A percentile compares a stretch with the other conserved stretches of the same genome.
Evolutionary conservation across 1,140 invertebrate genomes (phyloP).

Genomic region (Drosophila jambulina): DNA sequence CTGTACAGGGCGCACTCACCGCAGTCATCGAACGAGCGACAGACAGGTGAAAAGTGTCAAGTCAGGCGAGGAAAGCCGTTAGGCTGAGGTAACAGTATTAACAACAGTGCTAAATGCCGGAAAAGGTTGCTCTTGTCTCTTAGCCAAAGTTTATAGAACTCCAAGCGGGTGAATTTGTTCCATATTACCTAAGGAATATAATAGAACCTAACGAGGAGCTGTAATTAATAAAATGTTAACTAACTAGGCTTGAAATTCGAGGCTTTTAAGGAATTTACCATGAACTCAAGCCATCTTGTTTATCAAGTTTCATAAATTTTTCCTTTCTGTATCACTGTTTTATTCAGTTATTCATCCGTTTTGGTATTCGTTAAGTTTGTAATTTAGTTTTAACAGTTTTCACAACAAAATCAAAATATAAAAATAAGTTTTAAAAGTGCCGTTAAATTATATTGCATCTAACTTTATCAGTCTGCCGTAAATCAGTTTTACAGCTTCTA

Average conservation of each 20-base stretch:
- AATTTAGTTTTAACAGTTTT: neutral
- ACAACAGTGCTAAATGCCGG: constrained; percentile 58
- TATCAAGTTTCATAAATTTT: neutral
- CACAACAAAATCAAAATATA: neutral
- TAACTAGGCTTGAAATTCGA: neutral
- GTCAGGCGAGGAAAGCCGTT: constrained; percentile 62
- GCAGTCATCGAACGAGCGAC: constrained; percentile 31
- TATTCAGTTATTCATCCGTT: neutral
- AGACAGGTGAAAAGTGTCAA: constrained; percentile 54
- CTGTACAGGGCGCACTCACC: constrained; percentile 17
- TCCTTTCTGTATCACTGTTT: neutral
- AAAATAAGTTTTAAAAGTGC: neutral
- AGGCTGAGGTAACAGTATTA: constrained; percentile 66
- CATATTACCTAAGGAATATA: neutral
- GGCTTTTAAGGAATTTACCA: neutral
- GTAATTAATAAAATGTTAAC: neutral
- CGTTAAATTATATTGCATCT: constrained; percentile 7
- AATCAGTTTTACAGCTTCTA: neutral
- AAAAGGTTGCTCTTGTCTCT: constrained; percentile 14
- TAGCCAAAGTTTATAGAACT: constrained; percentile 1
- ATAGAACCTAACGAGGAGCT: neutral
- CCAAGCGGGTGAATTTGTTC: constrained; percentile 11
- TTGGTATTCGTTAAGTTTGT: neutral
- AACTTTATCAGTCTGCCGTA: neutral
- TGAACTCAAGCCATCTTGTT: neutral